These are phyloP conservation scores for Platygyra sinensis DNA, from an alignment of 64 coral and sea anemone genomes.

Conservation along the genomic window DNA sequence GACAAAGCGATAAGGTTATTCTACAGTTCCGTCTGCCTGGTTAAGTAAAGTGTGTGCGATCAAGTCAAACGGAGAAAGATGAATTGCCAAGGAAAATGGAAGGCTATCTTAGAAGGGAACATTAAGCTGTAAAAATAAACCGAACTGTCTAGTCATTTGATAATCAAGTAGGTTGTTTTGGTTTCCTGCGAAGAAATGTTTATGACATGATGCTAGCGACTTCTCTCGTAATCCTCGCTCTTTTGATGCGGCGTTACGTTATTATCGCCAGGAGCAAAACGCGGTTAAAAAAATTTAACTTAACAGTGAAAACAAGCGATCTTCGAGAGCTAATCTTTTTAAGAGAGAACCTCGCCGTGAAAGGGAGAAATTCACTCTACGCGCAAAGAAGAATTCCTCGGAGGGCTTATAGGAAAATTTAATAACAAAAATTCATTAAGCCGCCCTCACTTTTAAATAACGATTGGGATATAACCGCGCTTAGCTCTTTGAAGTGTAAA, in stretches of 20 bases:
- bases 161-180: conserved; percentile 41
- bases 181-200: conserved; percentile 12
- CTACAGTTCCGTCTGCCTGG: background rate
- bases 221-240: conserved; percentile 7
- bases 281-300: background rate
- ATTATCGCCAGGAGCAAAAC: conserved; percentile 22
- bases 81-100: background rate
- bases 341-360: background rate
- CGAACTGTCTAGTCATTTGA: conserved; percentile 2
- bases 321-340: background rate
- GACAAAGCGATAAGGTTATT: conserved; percentile 22
- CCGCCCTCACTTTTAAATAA: background rate
- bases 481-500: conserved; percentile 49
- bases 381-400: background rate
- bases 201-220: conserved; percentile 11
- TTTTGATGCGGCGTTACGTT: background rate
- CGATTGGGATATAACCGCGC: conserved; percentile 24
- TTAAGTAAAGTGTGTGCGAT: conserved; percentile 15
- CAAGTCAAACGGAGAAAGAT: background rate
- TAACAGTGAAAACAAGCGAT: conserved; percentile 1
- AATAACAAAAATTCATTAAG: conserved; percentile 22
- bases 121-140: conserved; percentile 11
- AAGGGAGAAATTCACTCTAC: background rate
- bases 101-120: background rate
- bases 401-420: background rate